A percentile compares a stretch with the other conserved stretches of the same genome.
phyloP scores from a whole-genome alignment of 2,888 invertebrate species.

The Schrankia costaestrigalis region DNA sequence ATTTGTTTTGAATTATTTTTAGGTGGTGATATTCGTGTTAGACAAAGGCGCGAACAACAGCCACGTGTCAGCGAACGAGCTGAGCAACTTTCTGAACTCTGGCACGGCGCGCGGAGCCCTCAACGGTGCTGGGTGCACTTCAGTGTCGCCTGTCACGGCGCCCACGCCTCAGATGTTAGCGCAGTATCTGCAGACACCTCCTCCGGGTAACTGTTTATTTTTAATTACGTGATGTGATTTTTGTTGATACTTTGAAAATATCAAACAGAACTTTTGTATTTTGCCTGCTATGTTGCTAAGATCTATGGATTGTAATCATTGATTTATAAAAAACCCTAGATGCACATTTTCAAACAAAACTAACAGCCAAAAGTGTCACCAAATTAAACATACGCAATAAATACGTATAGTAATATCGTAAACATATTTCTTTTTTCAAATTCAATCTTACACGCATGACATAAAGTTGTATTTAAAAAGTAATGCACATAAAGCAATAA shows the following conservation, averaged over 20 bases:
- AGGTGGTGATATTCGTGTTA: constrained; percentile 66
- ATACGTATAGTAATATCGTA: no score
- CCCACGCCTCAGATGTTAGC: constrained; percentile 90
- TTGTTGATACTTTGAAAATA: neutral
- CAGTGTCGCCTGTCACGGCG: constrained; percentile 86
- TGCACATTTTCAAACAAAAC: no score
- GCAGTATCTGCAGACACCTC: constrained; percentile 95
- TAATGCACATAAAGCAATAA: no score
- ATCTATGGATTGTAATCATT: no score
- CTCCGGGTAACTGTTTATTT: constrained; percentile 63
- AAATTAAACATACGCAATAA: no score
- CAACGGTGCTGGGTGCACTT: constrained; percentile 84
- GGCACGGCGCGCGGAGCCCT: constrained; percentile 87
- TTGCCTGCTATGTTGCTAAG: no score
- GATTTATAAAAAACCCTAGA: no score
- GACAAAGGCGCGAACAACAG: constrained; percentile 81
- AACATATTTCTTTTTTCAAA: no score
- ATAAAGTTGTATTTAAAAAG: no score
- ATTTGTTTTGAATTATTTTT: constrained; percentile 1
- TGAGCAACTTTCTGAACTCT: constrained; percentile 86
- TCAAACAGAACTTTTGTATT: no score
- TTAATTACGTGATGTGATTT: neutral
- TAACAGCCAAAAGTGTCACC: no score
- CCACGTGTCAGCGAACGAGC: constrained; percentile 86
- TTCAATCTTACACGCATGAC: no score